Percentiles rank a stretch among this genome's conserved stretches.
These are phyloP conservation scores for Radopholus similis DNA, from an alignment of 1,140 invertebrate genomes.

Conservation along the genomic window DNA sequence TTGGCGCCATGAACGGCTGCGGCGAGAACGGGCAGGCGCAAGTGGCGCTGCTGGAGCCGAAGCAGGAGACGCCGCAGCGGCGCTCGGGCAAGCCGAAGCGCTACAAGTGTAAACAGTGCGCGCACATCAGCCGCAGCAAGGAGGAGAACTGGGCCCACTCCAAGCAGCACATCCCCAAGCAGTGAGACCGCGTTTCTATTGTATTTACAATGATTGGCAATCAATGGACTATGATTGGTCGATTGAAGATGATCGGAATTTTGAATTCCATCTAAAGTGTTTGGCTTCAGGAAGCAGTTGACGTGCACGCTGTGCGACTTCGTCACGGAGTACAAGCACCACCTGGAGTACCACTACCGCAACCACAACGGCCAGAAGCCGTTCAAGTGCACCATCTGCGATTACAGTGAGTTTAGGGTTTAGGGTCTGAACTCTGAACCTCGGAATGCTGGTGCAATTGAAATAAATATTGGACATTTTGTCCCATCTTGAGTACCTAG, in stretches of 20 bases:
- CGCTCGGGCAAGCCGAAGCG: conserved; percentile 66
- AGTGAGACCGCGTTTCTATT: too few species aligned
- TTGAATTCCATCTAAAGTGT: too few species aligned
- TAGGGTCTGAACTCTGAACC: neutral
- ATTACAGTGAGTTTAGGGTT: conserved; percentile 5
- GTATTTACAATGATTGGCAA: too few species aligned
- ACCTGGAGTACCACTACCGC: conserved; percentile 90
- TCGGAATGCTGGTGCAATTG: neutral
- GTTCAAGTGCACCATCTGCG: conserved; percentile 74
- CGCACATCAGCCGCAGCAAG: conserved; percentile 75
- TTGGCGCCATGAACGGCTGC: neutral
- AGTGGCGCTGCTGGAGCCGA: neutral
- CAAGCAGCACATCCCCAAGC: conserved; percentile 80
- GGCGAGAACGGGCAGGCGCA: neutral
- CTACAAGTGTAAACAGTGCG: conserved; percentile 86
- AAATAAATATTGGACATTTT: neutral
- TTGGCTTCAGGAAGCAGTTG: conserved; percentile 81
- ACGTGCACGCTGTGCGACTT: conserved; percentile 88
- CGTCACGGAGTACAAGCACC: conserved; percentile 96
- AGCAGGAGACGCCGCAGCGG: conserved; percentile 20
- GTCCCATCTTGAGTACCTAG: too few species aligned
- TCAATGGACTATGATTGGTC: too few species aligned
- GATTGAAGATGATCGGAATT: too few species aligned
- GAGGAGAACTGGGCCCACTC: conserved; percentile 85
- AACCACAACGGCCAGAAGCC: conserved; percentile 94